phyloP scores from a whole-genome alignment of 2,113 vertebrate species.

The Tenrec ecaudatus region DNA sequence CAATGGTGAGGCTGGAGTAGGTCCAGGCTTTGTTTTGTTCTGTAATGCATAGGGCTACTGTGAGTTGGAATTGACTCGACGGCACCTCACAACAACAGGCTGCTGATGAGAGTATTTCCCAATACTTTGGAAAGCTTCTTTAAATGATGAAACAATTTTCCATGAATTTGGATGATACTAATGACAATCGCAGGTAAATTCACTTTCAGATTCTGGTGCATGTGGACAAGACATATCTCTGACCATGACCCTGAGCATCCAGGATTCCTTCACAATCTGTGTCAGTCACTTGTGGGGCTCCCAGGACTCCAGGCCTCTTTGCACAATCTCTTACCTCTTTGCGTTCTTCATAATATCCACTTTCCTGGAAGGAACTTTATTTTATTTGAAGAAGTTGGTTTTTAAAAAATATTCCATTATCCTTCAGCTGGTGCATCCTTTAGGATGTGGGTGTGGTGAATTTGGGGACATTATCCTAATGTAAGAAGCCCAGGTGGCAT shows the following conservation, averaged over 20 bases:
- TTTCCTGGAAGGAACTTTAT: neutral
- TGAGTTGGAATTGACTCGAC: too few relatives aligned
- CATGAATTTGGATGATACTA: neutral
- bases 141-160: neutral
- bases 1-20: too few relatives aligned
- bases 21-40: too few relatives aligned
- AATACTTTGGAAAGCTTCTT: neutral
- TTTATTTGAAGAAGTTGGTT: neutral
- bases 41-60: too few relatives aligned
- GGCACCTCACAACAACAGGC: too few relatives aligned
- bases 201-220: neutral
- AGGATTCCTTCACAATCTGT: neutral
- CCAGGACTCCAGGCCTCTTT: neutral
- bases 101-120: neutral
- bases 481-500: too few relatives aligned
- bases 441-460: neutral
- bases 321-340: neutral
- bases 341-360: neutral
- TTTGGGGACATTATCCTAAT: too few relatives aligned
- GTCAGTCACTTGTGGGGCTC: neutral
- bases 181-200: neutral
- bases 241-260: neutral
- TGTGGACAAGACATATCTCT: neutral
- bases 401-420: neutral
- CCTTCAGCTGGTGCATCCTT: neutral